These are phyloP conservation scores for Peucedramus taeniatus DNA, from an alignment of 2,113 vertebrate genomes.

Conservation along the genomic window DNA sequence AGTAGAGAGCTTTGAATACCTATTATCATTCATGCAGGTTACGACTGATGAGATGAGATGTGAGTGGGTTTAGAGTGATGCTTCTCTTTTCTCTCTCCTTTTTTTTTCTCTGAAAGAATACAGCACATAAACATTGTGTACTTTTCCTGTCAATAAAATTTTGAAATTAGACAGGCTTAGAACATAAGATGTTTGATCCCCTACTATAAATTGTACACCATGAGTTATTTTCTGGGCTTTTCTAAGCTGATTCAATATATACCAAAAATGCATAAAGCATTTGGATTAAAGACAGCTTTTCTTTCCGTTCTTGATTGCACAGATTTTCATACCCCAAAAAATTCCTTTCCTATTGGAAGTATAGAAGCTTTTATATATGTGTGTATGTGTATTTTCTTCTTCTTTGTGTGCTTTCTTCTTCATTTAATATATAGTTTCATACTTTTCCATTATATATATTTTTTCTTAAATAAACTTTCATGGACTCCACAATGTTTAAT, in stretches of 20 bases:
- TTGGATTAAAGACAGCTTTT: background rate
- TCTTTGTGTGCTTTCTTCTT: background rate
- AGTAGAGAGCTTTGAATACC: background rate
- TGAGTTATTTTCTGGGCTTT: background rate
- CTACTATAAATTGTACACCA: background rate
- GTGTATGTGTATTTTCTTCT: background rate
- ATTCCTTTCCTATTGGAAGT: background rate
- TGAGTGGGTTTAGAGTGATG: background rate
- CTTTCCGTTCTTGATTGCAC: background rate
- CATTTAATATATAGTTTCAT: background rate
- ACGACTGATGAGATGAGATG: background rate
- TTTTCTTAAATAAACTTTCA: background rate
- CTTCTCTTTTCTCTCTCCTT: background rate
- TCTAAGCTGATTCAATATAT: background rate
- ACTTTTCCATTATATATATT: background rate
- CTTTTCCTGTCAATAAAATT: conserved; percentile 16
- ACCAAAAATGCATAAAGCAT: background rate
- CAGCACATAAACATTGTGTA: background rate
- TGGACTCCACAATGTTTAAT: background rate
- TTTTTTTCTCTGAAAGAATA: background rate
- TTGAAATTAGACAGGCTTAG: background rate
- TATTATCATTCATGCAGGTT: background rate
- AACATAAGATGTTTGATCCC: background rate
- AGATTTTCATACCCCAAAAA: background rate
- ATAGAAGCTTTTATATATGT: background rate